A percentile compares a stretch with the other conserved stretches of the same genome.
Conservation (phyloP, 2,113 vertebrate species). For the human region GRCh38 chr11:124811001-124811500, state of each 20-base stretch:
- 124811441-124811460: background rate
- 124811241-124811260: background rate
- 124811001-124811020: no score
- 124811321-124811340: background rate
- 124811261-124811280: background rate
- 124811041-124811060: no score
- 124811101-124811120: no score
- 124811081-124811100: no score
- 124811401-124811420: background rate
- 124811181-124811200: background rate
- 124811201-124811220: background rate
- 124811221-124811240: background rate
- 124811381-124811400: background rate
- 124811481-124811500: background rate
- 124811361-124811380: background rate
- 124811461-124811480: background rate
- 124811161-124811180: no score
- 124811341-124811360: background rate
- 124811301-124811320: conserved; percentile 6
- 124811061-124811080: no score
- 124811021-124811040: no score
- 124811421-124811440: background rate
- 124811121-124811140: no score
- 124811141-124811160: no score
- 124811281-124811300: background rate